Conservation (phyloP, 2,888 invertebrate genomes). For the Euzophera pinguis region DNA sequence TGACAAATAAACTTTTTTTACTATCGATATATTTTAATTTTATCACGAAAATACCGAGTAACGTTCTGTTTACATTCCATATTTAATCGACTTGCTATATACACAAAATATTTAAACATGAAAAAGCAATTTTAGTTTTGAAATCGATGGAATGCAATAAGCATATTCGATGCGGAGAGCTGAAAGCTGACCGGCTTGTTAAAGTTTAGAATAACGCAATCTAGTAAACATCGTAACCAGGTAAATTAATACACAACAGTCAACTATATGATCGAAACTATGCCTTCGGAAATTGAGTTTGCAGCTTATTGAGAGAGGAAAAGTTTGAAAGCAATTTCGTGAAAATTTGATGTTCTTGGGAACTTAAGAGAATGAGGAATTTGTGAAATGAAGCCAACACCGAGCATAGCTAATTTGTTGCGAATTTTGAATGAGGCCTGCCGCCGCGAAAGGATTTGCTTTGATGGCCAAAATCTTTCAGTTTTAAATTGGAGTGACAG, state of each 20-base stretch:
- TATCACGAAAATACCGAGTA: too few species aligned
- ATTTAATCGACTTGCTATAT: too few species aligned
- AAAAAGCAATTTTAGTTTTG: neutral
- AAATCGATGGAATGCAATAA: neutral
- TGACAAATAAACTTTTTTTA: too few species aligned
- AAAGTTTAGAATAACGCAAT: neutral
- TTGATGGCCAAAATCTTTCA: slow-evolving; percentile 24
- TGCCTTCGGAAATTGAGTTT: slow-evolving; percentile 63
- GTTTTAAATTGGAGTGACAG: slow-evolving; percentile 23
- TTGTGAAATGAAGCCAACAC: slow-evolving; percentile 67
- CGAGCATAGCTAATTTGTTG: slow-evolving; percentile 71
- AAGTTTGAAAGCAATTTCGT: slow-evolving; percentile 74
- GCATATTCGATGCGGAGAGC: neutral
- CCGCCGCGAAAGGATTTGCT: slow-evolving; percentile 24
- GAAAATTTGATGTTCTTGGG: slow-evolving; percentile 70
- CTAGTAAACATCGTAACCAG: slow-evolving; percentile 32
- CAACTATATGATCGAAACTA: slow-evolving; percentile 60
- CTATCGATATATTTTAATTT: too few species aligned
- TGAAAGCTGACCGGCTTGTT: neutral
- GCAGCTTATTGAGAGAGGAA: slow-evolving; percentile 63
- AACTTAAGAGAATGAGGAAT: slow-evolving; percentile 71
- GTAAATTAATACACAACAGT: slow-evolving; percentile 48
- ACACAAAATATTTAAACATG: neutral
- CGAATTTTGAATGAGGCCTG: slow-evolving; percentile 58
- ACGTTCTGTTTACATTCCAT: too few species aligned